These are phyloP conservation scores for Cantharis flavilabris DNA, from an alignment of 2,888 invertebrate species.

Conservation along the genomic window DNA sequence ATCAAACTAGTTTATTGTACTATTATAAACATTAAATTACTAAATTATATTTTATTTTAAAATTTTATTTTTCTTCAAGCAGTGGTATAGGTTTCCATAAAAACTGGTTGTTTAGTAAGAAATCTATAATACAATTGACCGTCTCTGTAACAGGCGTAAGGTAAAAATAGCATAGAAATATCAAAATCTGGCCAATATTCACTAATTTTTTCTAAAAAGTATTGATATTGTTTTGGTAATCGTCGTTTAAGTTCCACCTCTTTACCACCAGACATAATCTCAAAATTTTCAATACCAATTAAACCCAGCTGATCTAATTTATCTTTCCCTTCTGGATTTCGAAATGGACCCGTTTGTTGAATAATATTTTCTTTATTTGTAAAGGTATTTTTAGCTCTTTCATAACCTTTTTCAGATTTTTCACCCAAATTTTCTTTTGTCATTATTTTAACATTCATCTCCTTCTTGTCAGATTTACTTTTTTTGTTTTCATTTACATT, in stretches of 20 bases:
- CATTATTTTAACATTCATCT: neutral
- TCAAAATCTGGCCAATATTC: constrained; percentile 43
- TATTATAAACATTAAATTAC: too few species aligned
- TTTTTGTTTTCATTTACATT: neutral
- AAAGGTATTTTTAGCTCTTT: neutral
- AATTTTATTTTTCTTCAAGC: neutral
- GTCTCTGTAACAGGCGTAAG: constrained; percentile 47
- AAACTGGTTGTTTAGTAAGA: constrained; percentile 33
- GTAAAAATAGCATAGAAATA: constrained; percentile 43
- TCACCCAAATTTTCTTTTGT: neutral
- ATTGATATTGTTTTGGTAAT: constrained; percentile 37
- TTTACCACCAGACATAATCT: neutral
- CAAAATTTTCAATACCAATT: neutral
- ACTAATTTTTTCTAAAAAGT: constrained; percentile 42
- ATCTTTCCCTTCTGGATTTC: neutral
- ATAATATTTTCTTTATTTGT: neutral
- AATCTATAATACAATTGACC: constrained; percentile 51
- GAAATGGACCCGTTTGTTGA: neutral
- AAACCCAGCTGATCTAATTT: neutral
- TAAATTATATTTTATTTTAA: neutral
- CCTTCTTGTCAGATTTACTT: neutral
- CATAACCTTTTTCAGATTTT: neutral
- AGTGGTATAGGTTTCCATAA: constrained; percentile 29
- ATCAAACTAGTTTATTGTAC: too few species aligned
- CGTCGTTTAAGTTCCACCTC: constrained; percentile 1